Evolutionary conservation across 2,113 vertebrate species (phyloP).

Genomic region (Microtus pennsylvanicus): DNA sequence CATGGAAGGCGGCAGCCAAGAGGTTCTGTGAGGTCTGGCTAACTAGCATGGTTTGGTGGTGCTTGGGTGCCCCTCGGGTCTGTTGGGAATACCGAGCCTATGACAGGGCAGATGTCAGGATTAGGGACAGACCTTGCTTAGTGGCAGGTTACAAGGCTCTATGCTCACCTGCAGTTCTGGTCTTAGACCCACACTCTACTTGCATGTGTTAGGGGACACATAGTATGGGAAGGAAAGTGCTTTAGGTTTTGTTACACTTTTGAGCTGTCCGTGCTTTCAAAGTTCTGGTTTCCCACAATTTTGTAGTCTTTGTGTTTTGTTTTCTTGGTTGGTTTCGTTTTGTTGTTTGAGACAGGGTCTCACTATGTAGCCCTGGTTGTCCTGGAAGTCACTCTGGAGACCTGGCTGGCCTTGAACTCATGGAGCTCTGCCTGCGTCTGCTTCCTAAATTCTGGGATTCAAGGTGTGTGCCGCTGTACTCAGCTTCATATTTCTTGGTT

Average conservation of each 20-base stretch:
- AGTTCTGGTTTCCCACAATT: not conserved
- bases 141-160: not conserved
- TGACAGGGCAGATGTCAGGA: not conserved
- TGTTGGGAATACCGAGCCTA: not conserved
- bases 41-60: not conserved
- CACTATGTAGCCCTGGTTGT: not conserved
- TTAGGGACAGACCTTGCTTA: not conserved
- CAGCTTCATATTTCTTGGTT: not conserved
- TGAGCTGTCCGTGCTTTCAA: not conserved
- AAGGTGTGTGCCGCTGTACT: not conserved
- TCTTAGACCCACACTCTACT: not conserved
- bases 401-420: not conserved
- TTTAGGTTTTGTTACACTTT: not conserved
- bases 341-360: not conserved
- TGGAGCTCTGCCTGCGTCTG: not conserved
- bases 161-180: not conserved
- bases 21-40: not conserved
- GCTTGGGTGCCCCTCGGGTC: not conserved
- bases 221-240: not conserved
- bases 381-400: not conserved
- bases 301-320: not conserved
- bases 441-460: not conserved
- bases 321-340: not conserved
- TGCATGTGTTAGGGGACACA: fast-evolving
- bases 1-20: not conserved